Evolutionary conservation across 2,888 invertebrate genomes (phyloP).

Genomic region (Protophormia terraenovae): DNA sequence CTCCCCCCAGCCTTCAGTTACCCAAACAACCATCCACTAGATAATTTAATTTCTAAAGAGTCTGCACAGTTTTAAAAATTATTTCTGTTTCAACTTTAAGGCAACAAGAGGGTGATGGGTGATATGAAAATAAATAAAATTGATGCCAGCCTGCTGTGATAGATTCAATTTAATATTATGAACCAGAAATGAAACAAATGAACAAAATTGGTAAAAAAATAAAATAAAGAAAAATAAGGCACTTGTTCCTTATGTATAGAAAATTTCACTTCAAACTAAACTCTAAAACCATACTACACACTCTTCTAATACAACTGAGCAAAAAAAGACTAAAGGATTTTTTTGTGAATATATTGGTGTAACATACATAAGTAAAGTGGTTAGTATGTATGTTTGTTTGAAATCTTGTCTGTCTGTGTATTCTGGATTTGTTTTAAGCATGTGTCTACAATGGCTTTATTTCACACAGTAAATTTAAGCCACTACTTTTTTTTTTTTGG

Average conservation of each 20-base stretch:
- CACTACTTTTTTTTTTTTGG: background rate
- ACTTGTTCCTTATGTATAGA: slow-evolving; percentile 35
- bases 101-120: background rate
- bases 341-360: slow-evolving; percentile 19
- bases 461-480: slow-evolving; percentile 69
- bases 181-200: slow-evolving; percentile 50
- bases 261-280: slow-evolving; percentile 53
- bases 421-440: slow-evolving; percentile 33
- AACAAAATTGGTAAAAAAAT: slow-evolving; percentile 6
- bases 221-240: background rate
- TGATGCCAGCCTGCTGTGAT: slow-evolving; percentile 68
- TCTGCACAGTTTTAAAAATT: slow-evolving; percentile 58
- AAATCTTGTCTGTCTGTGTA: background rate
- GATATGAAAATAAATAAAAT: slow-evolving; percentile 58
- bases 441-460: slow-evolving; percentile 67
- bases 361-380: slow-evolving; percentile 13
- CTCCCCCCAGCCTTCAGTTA: background rate
- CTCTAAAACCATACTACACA: slow-evolving; percentile 17
- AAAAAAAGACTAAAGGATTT: slow-evolving; percentile 57
- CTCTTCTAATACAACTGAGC: slow-evolving; percentile 7
- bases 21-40: background rate
- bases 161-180: slow-evolving; percentile 66
- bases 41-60: slow-evolving; percentile 66
- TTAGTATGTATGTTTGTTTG: background rate
- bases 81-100: slow-evolving; percentile 1